phyloP scores from a whole-genome alignment of 1,140 invertebrate species.

The Pomacea maculata region DNA sequence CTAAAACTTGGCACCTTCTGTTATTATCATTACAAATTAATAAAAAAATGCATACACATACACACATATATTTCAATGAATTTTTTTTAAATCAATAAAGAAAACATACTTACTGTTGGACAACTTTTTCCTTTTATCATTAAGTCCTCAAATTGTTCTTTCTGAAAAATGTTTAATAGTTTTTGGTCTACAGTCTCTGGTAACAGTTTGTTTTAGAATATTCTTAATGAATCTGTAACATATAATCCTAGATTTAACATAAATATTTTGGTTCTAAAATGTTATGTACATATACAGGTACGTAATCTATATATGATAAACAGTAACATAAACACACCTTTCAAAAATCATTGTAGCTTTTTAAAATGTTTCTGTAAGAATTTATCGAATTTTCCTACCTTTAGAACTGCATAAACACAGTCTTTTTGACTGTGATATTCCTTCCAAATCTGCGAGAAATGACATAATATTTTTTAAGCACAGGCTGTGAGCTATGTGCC shows the following conservation, averaged over 20 bases:
- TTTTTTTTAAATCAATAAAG: background rate
- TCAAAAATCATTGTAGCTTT: slow-evolving; percentile 3
- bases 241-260: no score
- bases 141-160: slow-evolving; percentile 28
- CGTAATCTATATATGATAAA: background rate
- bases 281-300: background rate
- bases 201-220: no score
- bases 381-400: slow-evolving; percentile 30
- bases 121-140: slow-evolving; percentile 22
- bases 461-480: slow-evolving; percentile 5
- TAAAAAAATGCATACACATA: no score
- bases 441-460: slow-evolving; percentile 44
- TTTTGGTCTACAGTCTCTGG: no score
- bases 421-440: slow-evolving; percentile 43
- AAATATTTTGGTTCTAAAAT: no score
- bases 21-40: no score
- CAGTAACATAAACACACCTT: slow-evolving; percentile 3
- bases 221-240: no score
- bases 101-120: slow-evolving; percentile 27
- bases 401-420: slow-evolving; percentile 44
- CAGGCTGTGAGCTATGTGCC: no score
- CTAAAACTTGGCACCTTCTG: no score
- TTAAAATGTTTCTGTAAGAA: background rate
- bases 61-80: no score
- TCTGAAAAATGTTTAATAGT: slow-evolving; percentile 19